These are phyloP conservation scores for Ranitomeya variabilis DNA, from an alignment of 2,113 vertebrate genomes.

Conservation along the genomic window DNA sequence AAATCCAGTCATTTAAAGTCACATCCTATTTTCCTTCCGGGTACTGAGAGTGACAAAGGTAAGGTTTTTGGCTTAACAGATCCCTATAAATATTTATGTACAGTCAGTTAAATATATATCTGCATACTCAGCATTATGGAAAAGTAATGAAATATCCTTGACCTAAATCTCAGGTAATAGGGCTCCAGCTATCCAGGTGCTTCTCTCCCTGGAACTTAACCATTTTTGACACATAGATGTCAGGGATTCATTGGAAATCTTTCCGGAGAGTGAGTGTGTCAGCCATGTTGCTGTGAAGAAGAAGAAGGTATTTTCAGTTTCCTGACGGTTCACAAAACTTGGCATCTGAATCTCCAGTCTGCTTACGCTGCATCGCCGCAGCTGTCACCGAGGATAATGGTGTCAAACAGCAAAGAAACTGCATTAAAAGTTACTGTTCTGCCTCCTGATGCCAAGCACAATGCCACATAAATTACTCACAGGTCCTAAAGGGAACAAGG, in stretches of 20 bases:
- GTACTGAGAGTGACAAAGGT: background rate
- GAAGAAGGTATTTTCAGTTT: background rate
- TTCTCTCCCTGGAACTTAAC: background rate
- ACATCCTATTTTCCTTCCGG: background rate
- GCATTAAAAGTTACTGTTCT: conserved; percentile 21
- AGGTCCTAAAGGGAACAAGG: conserved; percentile 6
- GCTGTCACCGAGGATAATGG: conserved; percentile 29
- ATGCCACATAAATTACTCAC: background rate
- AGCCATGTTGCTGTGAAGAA: background rate
- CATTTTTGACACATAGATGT: background rate
- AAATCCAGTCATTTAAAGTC: background rate
- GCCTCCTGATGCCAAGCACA: conserved; percentile 5
- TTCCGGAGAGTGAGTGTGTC: background rate
- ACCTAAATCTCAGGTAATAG: conserved; percentile 29
- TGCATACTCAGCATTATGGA: conserved; percentile 6
- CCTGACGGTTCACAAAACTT: background rate
- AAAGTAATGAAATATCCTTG: conserved; percentile 19
- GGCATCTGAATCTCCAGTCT: background rate
- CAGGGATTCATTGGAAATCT: background rate
- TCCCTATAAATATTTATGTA: conserved; percentile 17
- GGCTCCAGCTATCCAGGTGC: background rate
- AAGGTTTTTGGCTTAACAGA: background rate
- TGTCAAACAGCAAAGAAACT: conserved; percentile 9
- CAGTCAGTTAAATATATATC: background rate
- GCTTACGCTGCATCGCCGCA: background rate